Evolutionary conservation across 2,888 invertebrate species (phyloP).

Genomic region (Taenaris catops): DNA sequence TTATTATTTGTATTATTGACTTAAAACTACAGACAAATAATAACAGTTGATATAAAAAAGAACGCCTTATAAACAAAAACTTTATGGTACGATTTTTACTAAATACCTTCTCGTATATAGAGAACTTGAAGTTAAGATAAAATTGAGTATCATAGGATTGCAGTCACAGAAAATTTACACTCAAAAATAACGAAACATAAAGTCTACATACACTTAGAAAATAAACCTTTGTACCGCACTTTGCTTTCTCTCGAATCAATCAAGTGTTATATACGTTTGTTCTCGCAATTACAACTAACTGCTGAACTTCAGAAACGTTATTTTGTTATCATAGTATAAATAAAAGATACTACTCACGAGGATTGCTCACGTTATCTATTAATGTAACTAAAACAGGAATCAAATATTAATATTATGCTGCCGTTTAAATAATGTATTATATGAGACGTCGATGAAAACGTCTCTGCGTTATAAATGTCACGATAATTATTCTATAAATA

Average conservation of each 20-base stretch:
- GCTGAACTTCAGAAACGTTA: slow-evolving; percentile 42
- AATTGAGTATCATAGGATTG: neutral
- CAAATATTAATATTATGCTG: slow-evolving; percentile 10
- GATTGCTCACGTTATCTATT: slow-evolving; percentile 39
- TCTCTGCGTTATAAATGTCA: slow-evolving; percentile 1
- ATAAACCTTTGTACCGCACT: too few species aligned
- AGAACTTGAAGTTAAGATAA: too few species aligned
- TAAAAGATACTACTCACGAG: slow-evolving; percentile 64
- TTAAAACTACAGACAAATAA: too few species aligned
- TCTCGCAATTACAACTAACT: slow-evolving; percentile 38
- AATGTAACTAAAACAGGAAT: slow-evolving; percentile 23
- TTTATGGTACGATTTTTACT: too few species aligned
- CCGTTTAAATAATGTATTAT: slow-evolving; percentile 1
- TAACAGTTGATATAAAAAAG: too few species aligned
- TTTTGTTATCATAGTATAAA: slow-evolving; percentile 63
- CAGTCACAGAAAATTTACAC: neutral
- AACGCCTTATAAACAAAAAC: too few species aligned
- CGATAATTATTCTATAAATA: slow-evolving; percentile 4
- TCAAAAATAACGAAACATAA: neutral
- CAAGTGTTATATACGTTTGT: slow-evolving; percentile 23
- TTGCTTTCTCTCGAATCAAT: slow-evolving; percentile 1
- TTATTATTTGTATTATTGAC: too few species aligned
- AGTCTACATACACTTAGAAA: neutral
- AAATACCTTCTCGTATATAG: too few species aligned
- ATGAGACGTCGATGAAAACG: slow-evolving; percentile 1